Evolutionary conservation across 2,113 vertebrate genomes (phyloP).

Genomic region (Platanista minor): DNA sequence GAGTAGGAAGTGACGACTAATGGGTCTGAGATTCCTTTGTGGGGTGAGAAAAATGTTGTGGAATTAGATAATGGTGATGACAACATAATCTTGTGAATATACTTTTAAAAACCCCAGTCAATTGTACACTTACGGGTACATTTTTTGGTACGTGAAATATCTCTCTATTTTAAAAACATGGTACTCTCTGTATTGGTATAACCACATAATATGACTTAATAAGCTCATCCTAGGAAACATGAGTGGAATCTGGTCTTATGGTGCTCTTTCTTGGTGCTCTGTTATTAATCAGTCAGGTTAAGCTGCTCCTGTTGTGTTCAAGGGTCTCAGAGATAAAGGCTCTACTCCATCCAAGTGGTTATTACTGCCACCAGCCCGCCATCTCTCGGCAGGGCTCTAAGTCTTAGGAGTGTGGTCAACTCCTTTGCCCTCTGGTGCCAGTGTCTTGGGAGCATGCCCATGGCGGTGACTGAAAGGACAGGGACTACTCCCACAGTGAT

Average conservation of each 20-base stretch:
- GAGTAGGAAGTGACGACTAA: background rate
- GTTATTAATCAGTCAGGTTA: background rate
- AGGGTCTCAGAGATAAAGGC: background rate
- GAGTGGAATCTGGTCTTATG: background rate
- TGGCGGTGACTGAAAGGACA: background rate
- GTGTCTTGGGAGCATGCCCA: background rate
- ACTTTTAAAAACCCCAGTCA: background rate
- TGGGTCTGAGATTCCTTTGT: background rate
- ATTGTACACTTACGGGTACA: background rate
- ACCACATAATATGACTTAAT: background rate
- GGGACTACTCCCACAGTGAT: background rate
- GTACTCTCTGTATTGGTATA: background rate
- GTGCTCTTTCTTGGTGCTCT: background rate
- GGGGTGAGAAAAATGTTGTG: background rate
- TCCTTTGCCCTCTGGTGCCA: background rate
- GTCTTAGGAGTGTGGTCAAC: background rate
- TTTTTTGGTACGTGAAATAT: background rate
- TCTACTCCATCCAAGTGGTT: background rate
- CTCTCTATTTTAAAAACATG: background rate
- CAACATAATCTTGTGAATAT: background rate
- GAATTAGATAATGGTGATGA: background rate
- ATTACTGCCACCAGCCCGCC: fast-evolving
- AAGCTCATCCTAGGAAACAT: background rate
- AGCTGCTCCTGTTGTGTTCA: background rate
- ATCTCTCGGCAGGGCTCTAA: background rate